Conservation (phyloP, 2,797 vertebrate species). For the Leuciscus waleckii region DNA sequence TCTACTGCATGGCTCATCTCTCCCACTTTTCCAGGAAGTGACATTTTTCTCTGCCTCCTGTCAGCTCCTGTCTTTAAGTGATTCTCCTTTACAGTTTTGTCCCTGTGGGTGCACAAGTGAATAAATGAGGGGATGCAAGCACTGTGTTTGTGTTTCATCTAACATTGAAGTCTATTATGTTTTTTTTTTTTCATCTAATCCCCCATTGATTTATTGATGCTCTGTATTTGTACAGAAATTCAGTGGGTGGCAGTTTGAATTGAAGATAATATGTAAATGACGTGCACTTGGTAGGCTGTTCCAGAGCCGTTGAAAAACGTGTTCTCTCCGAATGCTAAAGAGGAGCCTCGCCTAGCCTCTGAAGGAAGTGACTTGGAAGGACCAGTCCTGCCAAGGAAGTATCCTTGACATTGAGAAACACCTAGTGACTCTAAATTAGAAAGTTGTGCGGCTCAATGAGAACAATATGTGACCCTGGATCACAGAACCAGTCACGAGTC, state of each 20-base stretch:
- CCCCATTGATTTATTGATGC: conserved; percentile 3
- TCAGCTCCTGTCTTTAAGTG: conserved; percentile 59
- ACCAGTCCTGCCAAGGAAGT: no score
- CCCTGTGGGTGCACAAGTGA: conserved; percentile 30
- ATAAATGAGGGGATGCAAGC: conserved; percentile 31
- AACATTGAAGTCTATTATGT: conserved; percentile 23
- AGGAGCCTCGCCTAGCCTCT: no score
- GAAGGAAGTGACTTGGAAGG: no score
- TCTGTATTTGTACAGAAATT: conserved; percentile 6
- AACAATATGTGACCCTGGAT: no score
- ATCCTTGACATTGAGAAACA: no score
- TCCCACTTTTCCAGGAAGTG: conserved; percentile 54
- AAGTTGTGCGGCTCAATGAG: no score
- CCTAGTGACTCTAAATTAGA: no score
- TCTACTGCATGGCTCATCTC: conserved; percentile 43
- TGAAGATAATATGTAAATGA: background rate
- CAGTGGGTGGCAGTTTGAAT: background rate
- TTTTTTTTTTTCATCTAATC: background rate
- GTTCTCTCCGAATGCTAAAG: no score
- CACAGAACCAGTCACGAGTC: no score
- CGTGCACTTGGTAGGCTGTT: no score
- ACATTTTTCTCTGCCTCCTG: conserved; percentile 55
- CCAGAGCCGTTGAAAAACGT: no score
- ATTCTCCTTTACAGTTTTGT: conserved; percentile 46
- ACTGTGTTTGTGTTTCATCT: conserved; percentile 16